These are phyloP conservation scores for Drosophila biarmipes DNA, from an alignment of 1,140 invertebrate species.

Conservation along the genomic window DNA sequence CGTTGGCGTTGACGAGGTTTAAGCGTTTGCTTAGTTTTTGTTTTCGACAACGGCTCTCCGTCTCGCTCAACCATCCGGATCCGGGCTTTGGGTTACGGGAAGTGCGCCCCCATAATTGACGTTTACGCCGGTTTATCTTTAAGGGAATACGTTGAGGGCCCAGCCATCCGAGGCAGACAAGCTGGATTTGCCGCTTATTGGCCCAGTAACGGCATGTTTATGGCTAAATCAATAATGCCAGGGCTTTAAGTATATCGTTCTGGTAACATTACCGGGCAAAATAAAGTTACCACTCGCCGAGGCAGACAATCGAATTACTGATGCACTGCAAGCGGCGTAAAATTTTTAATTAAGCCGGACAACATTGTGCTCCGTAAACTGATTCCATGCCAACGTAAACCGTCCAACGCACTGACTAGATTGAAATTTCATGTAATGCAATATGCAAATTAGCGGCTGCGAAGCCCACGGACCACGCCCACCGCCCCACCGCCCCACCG, in stretches of 20 bases:
- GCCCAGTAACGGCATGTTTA: conserved; percentile 17
- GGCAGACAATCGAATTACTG: conserved; percentile 28
- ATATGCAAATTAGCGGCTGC: conserved; percentile 57
- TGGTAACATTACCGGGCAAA: conserved; percentile 3
- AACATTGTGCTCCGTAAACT: conserved; percentile 11
- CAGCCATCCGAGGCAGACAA: conserved; percentile 15
- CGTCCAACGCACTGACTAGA: conserved; percentile 21
- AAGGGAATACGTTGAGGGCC: conserved; percentile 33
- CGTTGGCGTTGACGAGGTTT: conserved; percentile 58
- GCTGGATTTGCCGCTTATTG: conserved; percentile 54
- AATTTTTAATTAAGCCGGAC: conserved; percentile 47
- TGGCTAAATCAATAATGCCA: conserved; percentile 32
- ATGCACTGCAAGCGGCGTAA: conserved; percentile 16
- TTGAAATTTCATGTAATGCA: conserved; percentile 45
- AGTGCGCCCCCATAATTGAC: conserved; percentile 66
- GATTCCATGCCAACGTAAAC: conserved; percentile 11
- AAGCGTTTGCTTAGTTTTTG: conserved; percentile 62
- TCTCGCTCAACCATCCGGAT: conserved; percentile 68
- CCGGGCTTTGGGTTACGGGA: conserved; percentile 3
- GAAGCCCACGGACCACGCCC: conserved; percentile 11
- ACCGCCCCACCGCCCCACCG: conserved; percentile 1
- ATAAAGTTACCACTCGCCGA: conserved; percentile 10
- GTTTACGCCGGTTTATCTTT: conserved; percentile 62
- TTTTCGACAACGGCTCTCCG: conserved; percentile 31
- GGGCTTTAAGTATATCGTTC: conserved; percentile 1